Base-by-base conservation (phyloP, 30 jellyfish, hydroid and myxozoan genomes). In the Aurelia sp. region DNA sequence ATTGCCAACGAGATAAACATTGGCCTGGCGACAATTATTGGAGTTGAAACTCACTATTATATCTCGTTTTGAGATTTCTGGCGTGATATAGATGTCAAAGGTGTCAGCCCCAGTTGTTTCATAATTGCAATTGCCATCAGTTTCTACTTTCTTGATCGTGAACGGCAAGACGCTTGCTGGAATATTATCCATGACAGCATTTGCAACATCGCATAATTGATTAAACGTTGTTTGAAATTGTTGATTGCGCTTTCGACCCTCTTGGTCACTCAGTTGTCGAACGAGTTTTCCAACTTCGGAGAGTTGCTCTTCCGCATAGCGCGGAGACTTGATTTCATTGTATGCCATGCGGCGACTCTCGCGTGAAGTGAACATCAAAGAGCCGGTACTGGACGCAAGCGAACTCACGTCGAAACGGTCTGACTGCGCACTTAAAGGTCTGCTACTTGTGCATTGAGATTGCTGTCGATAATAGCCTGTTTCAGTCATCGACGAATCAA, bases 131-230 rank as follows among this genome's bases (percentile, higher is more conserved):
- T 68, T 59, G 40, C 88, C 88, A 40, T 82, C 76, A 8, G 52
- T 31, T 21, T 55, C 68, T 15, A 84, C 21, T 47, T 63, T 80
- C 73, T 82, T 78, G 52, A 93, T 51, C 3, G 72, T 27, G 47
- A 93, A 93, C 18, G 97, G 98, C 19, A 93, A 75, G 4, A 72
- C 33, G 5, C 50, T 67, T 18, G 84, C 79, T 11, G 98, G 96
- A 44, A 82, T 75, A 3, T 71, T 66, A 22, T 67, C 61, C 52
- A 88, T 18, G 41, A 93, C 63, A 12, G 74, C 79, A 61, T 93
- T 93, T 22, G 84, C 79, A 21, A 93, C 96, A 24, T 78, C 87
- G 64, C 92, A 73, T 8, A 93, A 73, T 63, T 73, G 63, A 8
- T 63, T 72, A 10, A 93, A 53, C 2, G 53, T 74, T 5, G 7